phyloP scores from a whole-genome alignment of 23 tunicate genomes.

The Trididemnum nubilum region DNA sequence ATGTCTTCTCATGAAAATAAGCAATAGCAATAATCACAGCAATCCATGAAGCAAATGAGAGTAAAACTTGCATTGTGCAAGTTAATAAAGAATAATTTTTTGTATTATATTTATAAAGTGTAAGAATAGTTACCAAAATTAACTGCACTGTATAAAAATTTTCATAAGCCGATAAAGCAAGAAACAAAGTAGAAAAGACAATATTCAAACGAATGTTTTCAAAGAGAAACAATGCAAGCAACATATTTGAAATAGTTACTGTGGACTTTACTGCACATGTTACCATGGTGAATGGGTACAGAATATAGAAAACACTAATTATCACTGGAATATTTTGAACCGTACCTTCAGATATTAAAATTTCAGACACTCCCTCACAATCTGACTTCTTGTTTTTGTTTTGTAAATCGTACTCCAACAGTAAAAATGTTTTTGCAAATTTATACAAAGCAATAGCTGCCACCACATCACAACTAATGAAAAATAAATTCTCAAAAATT shows the following conservation, averaged over 20 bases:
- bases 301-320: slow-evolving; percentile 44
- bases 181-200: slow-evolving; percentile 47
- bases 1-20: slow-evolving; percentile 19
- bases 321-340: slow-evolving; percentile 35
- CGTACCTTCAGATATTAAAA: slow-evolving; percentile 20
- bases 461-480: slow-evolving; percentile 44
- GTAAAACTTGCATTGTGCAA: not conserved
- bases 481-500: not conserved
- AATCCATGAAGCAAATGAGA: not conserved
- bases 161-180: slow-evolving; percentile 81
- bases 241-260: slow-evolving; percentile 69
- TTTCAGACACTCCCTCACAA: slow-evolving; percentile 29
- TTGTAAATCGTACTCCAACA: slow-evolving; percentile 26
- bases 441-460: slow-evolving; percentile 41
- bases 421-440: slow-evolving; percentile 41
- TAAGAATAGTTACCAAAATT: slow-evolving; percentile 31
- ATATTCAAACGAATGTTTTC: slow-evolving; percentile 31
- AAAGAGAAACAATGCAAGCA: slow-evolving; percentile 45
- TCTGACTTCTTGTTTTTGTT: slow-evolving; percentile 17
- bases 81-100: not conserved
- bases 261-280: slow-evolving; percentile 75
- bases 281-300: slow-evolving; percentile 70
- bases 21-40: not conserved
- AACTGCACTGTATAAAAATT: slow-evolving; percentile 71
- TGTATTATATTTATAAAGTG: slow-evolving; percentile 31